Conservation (phyloP, 2,113 vertebrate genomes). For the Eidolon helvum region DNA sequence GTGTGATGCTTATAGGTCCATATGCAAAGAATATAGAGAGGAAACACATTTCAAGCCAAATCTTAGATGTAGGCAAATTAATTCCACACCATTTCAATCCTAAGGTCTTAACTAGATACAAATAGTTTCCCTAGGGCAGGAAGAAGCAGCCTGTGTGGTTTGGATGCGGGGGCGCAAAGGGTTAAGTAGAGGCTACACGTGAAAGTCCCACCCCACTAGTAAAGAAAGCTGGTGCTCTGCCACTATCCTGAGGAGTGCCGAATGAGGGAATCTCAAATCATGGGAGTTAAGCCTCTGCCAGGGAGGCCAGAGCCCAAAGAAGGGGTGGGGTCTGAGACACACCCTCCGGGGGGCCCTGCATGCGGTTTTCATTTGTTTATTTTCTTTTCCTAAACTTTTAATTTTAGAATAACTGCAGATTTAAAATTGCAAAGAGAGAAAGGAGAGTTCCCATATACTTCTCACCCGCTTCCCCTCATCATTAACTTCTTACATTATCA, state of each 20-base stretch:
- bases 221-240: neutral
- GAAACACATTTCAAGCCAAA: neutral
- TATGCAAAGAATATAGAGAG: neutral
- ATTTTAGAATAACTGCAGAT: neutral
- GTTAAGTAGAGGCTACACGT: no score
- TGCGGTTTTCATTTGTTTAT: neutral
- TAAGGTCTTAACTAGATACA: neutral
- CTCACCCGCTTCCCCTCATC: neutral
- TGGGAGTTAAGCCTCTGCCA: no score
- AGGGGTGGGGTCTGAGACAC: neutral
- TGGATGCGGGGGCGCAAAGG: rapidly evolving
- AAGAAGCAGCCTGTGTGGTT: neutral
- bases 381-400: neutral
- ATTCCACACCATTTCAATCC: neutral
- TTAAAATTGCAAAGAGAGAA: neutral
- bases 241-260: no score
- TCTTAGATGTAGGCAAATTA: neutral
- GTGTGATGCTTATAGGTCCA: neutral
- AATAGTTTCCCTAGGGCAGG: neutral
- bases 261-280: no score
- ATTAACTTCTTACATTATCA: neutral
- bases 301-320: neutral
- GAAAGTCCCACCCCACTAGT: neutral
- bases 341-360: neutral
- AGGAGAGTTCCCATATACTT: neutral